A percentile compares a stretch with the other conserved stretches of the same genome.
Conservation (phyloP, 1,140 invertebrate species). For the honey bee (Apis mellifera) region DNA sequence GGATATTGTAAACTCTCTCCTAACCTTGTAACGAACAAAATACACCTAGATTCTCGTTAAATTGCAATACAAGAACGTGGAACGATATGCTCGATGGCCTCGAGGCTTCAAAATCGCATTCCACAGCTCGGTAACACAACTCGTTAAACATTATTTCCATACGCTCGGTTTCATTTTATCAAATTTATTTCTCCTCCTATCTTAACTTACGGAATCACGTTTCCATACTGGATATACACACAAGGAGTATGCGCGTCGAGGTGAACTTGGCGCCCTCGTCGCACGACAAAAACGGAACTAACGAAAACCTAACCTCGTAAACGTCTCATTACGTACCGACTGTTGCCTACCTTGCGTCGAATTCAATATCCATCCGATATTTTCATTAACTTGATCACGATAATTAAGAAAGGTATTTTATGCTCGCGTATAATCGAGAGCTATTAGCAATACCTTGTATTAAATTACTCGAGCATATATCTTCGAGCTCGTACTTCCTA, state of each 20-base stretch:
- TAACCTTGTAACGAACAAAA: background rate
- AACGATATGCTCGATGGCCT: too few species aligned
- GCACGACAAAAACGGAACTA: slow-evolving; percentile 22
- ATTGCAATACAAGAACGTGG: background rate
- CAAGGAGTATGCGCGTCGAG: background rate
- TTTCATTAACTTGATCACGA: background rate
- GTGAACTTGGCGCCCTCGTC: background rate
- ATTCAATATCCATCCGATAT: background rate
- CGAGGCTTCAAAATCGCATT: too few species aligned
- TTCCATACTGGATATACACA: background rate
- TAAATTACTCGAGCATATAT: background rate
- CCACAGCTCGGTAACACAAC: background rate
- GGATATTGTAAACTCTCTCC: background rate
- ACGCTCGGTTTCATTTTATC: background rate
- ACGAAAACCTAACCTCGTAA: slow-evolving; percentile 20
- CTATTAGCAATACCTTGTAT: background rate
- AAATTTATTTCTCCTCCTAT: background rate
- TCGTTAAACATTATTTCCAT: background rate
- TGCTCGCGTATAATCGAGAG: background rate
- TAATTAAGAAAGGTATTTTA: background rate
- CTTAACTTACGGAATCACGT: slow-evolving; percentile 11
- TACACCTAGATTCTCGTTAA: background rate
- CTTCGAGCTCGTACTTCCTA: background rate
- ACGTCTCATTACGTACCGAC: slow-evolving; percentile 13
- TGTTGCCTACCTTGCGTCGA: background rate